Conservation (phyloP, 2,113 vertebrate species). For the Arothron firmamentum region DNA sequence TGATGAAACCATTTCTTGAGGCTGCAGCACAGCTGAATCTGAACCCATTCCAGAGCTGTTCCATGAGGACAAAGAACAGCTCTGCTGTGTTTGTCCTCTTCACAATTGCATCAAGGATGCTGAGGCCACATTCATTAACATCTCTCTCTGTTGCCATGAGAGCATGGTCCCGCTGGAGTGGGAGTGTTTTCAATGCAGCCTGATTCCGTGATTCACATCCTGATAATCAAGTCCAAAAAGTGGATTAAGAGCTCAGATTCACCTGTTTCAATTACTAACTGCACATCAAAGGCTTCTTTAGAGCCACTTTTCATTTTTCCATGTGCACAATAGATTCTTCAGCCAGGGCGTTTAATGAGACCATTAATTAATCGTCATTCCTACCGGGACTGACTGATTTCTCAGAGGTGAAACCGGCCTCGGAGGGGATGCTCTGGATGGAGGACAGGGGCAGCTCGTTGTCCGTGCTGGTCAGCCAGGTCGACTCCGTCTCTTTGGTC, state of each 20-base stretch:
- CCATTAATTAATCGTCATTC: slow-evolving; percentile 1
- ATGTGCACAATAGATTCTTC: background rate
- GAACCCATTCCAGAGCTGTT: slow-evolving; percentile 7
- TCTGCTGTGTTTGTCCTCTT: slow-evolving; percentile 6
- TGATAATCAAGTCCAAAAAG: slow-evolving; percentile 10
- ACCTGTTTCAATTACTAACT: too few species aligned
- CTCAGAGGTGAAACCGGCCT: slow-evolving; percentile 62
- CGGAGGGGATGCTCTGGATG: slow-evolving; percentile 76
- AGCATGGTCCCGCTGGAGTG: too few species aligned
- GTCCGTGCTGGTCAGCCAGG: slow-evolving; percentile 79
- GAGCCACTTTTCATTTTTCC: background rate
- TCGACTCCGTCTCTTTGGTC: slow-evolving; percentile 81
- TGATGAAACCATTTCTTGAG: too few species aligned
- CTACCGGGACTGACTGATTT: slow-evolving; percentile 71
- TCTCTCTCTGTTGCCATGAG: slow-evolving; percentile 58
- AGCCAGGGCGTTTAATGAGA: too few species aligned
- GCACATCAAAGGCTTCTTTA: too few species aligned
- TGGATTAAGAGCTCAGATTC: too few species aligned
- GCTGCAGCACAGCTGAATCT: too few species aligned
- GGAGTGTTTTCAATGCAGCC: slow-evolving; percentile 40
- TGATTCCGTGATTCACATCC: slow-evolving; percentile 19
- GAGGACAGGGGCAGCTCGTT: slow-evolving; percentile 77
- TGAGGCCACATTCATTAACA: slow-evolving; percentile 11
- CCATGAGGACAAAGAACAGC: slow-evolving; percentile 2
- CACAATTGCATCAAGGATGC: slow-evolving; percentile 43